Percentiles rank a stretch among this genome's conserved stretches.
These are phyloP conservation scores for Psammodynastes pulverulentus DNA, from an alignment of 2,113 vertebrate species.

Conservation along the genomic window DNA sequence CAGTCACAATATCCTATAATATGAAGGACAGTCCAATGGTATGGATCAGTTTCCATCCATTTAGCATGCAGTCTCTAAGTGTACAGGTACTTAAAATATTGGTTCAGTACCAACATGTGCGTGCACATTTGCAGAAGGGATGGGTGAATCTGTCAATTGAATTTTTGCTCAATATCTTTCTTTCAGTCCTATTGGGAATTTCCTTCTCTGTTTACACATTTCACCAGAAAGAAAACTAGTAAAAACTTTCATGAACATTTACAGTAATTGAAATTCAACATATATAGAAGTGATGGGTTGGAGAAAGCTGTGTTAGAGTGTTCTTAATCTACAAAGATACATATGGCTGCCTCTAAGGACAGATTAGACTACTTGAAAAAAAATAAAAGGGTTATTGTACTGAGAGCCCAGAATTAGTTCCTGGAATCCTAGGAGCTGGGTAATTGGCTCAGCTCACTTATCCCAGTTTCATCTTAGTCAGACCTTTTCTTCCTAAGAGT, in stretches of 20 bases:
- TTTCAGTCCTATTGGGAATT: not conserved
- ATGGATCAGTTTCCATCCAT: not conserved
- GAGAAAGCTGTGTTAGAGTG: not conserved
- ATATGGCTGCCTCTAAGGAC: not conserved
- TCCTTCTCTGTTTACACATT: not conserved
- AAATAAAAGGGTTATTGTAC: not conserved
- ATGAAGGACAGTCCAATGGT: not conserved
- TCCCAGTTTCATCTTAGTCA: conserved; percentile 15
- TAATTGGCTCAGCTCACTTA: not conserved
- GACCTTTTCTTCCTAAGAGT: conserved; percentile 1
- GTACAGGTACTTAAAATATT: not conserved
- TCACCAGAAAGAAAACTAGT: not conserved
- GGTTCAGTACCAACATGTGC: not conserved
- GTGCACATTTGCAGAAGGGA: not conserved
- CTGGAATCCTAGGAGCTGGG: not conserved
- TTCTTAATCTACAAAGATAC: not conserved
- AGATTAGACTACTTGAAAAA: not conserved
- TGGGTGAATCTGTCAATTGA: not conserved
- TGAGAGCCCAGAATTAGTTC: not conserved
- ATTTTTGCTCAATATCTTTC: not conserved
- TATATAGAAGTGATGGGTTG: not conserved
- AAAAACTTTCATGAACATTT: not conserved
- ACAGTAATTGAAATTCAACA: not conserved
- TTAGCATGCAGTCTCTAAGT: not conserved
- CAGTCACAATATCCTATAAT: not conserved